phyloP scores from a whole-genome alignment of 2,797 vertebrate species.

The Podarcis lilfordi region DNA sequence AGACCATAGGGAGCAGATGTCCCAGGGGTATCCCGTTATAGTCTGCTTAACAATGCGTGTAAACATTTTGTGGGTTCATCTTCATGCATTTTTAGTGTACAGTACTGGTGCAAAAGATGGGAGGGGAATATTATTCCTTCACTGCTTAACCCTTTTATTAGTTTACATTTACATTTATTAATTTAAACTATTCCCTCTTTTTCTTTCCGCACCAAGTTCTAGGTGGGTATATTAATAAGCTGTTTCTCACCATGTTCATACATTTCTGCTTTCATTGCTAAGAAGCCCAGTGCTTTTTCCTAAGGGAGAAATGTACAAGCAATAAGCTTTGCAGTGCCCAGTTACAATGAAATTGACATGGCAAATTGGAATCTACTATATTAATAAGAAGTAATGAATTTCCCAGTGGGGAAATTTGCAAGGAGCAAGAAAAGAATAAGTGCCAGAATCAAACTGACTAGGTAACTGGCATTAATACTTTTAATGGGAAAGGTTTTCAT shows the following conservation, averaged over 20 bases:
- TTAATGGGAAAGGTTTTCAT: background rate
- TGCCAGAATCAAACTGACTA: background rate
- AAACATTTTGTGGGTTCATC: background rate
- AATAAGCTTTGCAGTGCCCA: background rate
- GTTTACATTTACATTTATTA: background rate
- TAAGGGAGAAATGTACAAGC: background rate
- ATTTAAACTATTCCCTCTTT: background rate
- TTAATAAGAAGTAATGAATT: slow-evolving; percentile 5
- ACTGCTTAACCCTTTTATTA: background rate
- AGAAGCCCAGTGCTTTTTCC: background rate
- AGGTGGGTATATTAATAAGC: background rate
- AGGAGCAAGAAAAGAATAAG: slow-evolving; percentile 1
- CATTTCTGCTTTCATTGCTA: background rate
- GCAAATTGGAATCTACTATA: background rate
- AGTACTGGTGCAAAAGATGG: background rate
- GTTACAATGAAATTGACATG: background rate
- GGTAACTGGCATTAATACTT: background rate
- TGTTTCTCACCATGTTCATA: background rate
- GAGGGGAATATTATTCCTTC: background rate
- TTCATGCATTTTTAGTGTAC: background rate
- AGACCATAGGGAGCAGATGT: background rate
- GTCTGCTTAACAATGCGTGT: background rate
- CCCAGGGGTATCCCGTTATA: background rate
- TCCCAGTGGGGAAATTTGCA: slow-evolving; percentile 7
- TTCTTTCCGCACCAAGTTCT: background rate